Percentiles rank a stretch among this genome's conserved stretches.
phyloP scores from a whole-genome alignment of 35 echinoderm and acorn worm genomes.

The Heliocidaris tuberculata region DNA sequence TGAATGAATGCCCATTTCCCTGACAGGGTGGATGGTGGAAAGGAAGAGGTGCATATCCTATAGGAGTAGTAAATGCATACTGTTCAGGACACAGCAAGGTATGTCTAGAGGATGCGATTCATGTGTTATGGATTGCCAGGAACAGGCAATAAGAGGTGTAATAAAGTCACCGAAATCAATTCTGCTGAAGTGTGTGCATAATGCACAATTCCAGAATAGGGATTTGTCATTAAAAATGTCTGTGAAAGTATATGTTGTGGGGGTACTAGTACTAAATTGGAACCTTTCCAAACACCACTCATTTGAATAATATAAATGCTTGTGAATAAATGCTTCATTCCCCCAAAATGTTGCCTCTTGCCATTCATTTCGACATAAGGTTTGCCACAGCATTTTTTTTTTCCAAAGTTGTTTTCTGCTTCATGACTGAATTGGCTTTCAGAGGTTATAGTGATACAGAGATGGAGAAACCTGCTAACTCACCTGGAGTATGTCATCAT shows the following conservation, averaged over 20 bases:
- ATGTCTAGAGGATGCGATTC: background rate
- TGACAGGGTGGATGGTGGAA: background rate
- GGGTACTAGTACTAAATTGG: background rate
- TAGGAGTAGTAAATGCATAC: background rate
- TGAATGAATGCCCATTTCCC: background rate
- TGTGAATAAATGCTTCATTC: no score
- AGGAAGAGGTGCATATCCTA: background rate
- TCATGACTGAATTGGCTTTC: no score
- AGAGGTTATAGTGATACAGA: no score
- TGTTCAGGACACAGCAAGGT: background rate
- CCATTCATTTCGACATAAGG: no score
- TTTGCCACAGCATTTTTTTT: no score
- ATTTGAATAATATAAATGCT: background rate
- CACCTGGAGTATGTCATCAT: constrained; percentile 90
- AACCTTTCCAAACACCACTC: background rate
- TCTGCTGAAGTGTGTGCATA: background rate
- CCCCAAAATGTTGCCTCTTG: no score
- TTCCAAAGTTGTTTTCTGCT: no score
- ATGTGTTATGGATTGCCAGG: constrained; percentile 9
- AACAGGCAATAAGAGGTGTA: background rate
- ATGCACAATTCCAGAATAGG: background rate
- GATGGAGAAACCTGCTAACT: no score
- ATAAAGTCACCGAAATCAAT: background rate
- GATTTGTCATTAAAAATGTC: background rate
- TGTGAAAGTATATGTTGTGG: background rate